Evolutionary conservation across 2,888 invertebrate genomes (phyloP).

Genomic region (Gymnocheta viridis): DNA sequence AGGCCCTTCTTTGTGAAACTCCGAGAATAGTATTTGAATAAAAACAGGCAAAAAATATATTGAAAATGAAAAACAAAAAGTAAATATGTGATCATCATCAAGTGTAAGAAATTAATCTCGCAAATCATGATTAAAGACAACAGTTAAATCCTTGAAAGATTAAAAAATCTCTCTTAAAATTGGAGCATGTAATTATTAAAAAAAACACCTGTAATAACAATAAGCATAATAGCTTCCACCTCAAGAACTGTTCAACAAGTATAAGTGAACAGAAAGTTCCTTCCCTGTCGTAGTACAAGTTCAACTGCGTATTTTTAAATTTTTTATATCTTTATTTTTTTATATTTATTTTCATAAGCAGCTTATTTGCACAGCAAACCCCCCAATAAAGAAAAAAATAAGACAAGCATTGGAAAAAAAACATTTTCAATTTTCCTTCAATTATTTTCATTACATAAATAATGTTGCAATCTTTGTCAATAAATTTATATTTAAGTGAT

Average conservation of each 20-base stretch:
- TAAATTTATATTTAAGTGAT: constrained; percentile 67
- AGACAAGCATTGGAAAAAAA: not conserved
- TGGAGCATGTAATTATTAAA: too few relatives aligned
- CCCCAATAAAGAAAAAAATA: not conserved
- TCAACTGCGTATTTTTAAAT: not conserved
- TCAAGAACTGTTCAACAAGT: not conserved
- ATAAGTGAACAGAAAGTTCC: not conserved
- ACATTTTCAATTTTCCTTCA: constrained; percentile 58
- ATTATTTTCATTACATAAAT: constrained; percentile 66
- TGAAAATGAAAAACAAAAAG: not conserved
- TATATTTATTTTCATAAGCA: constrained; percentile 37
- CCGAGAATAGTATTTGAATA: too few relatives aligned
- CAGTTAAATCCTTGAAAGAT: not conserved
- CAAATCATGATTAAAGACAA: not conserved
- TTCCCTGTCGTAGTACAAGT: not conserved
- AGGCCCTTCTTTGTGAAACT: not conserved
- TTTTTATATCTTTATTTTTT: not conserved
- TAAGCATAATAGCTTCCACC: too few relatives aligned
- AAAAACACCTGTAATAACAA: too few relatives aligned
- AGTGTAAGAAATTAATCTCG: not conserved
- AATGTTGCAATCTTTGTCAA: constrained; percentile 67
- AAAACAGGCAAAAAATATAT: too few relatives aligned
- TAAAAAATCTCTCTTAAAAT: too few relatives aligned
- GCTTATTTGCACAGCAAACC: constrained; percentile 39
- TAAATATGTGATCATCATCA: not conserved